Conservation (phyloP, 2,888 invertebrate species). For the Zelleria hepariella region DNA sequence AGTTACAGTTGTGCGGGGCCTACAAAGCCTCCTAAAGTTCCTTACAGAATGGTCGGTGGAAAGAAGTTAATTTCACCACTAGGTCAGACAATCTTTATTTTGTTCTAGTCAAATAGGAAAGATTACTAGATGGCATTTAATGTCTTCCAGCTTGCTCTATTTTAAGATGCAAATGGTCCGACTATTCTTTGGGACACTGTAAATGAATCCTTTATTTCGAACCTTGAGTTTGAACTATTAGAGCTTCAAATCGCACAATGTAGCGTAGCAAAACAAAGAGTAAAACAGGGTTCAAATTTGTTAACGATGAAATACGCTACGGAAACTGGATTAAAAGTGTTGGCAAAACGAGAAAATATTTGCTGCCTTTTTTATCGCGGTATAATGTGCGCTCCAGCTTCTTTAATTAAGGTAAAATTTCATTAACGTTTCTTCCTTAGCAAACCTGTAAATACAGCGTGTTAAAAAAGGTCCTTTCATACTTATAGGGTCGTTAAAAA, state of each 20-base stretch:
- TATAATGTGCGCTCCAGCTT: too few relatives aligned
- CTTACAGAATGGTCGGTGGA: background rate
- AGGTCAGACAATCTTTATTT: background rate
- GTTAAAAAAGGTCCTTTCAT: too few relatives aligned
- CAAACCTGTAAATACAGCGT: too few relatives aligned
- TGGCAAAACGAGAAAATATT: conserved; percentile 6
- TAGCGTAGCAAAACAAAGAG: conserved; percentile 28
- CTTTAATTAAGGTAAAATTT: too few relatives aligned
- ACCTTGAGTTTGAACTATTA: conserved; percentile 46
- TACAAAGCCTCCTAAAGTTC: background rate
- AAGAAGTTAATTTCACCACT: background rate
- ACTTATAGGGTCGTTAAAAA: too few relatives aligned
- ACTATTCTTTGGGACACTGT: too few relatives aligned
- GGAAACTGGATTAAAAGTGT: conserved; percentile 18
- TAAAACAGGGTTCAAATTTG: conserved; percentile 30
- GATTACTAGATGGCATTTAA: too few relatives aligned
- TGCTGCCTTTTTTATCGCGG: background rate
- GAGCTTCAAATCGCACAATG: conserved; percentile 24
- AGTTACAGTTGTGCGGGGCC: conserved; percentile 23
- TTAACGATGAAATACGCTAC: conserved; percentile 30
- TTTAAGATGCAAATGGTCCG: too few relatives aligned
- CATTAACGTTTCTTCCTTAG: too few relatives aligned
- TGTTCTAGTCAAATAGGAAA: background rate
- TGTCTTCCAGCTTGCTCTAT: too few relatives aligned
- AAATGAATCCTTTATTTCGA: too few relatives aligned